Percentiles rank a stretch among this genome's conserved stretches.
Conservation (phyloP, 2,888 invertebrate genomes). For the Panorpa germanica region DNA sequence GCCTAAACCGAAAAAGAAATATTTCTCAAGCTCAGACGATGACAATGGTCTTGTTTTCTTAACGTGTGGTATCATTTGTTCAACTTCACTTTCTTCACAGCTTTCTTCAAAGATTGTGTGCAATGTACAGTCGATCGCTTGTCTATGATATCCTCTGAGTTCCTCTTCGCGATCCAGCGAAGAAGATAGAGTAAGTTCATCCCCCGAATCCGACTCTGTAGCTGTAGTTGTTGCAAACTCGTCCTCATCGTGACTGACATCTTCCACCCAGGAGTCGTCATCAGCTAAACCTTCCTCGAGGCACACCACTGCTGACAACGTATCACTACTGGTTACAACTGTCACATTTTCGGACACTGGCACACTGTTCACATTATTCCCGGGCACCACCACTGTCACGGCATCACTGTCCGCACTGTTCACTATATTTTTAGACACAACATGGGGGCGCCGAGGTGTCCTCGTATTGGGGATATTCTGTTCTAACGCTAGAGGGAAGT, state of each 20-base stretch:
- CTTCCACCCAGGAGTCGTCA: conserved; percentile 85
- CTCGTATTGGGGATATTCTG: conserved; percentile 13
- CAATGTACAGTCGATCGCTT: conserved; percentile 71
- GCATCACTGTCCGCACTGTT: conserved; percentile 12
- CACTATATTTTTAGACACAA: neutral
- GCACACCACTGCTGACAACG: conserved; percentile 49
- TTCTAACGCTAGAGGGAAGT: conserved; percentile 26
- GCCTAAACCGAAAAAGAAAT: conserved; percentile 73
- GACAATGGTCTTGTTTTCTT: conserved; percentile 48
- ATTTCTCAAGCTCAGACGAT: conserved; percentile 74
- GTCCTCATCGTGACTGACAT: conserved; percentile 63
- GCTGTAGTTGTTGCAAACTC: conserved; percentile 38
- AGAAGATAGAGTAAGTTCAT: conserved; percentile 35
- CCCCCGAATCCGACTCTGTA: conserved; percentile 42
- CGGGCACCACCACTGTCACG: conserved; percentile 14
- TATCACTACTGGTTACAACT: conserved; percentile 49
- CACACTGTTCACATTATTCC: conserved; percentile 19
- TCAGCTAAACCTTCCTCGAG: conserved; percentile 76
- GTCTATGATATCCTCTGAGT: conserved; percentile 61
- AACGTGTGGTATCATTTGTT: conserved; percentile 35
- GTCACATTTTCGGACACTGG: conserved; percentile 39
- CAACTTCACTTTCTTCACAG: conserved; percentile 82
- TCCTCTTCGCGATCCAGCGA: conserved; percentile 64
- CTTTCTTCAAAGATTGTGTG: conserved; percentile 90
- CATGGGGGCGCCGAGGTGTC: conserved; percentile 12